Base-by-base conservation (phyloP, 2,797 vertebrate species). In the Eulemur rubriventer region DNA sequence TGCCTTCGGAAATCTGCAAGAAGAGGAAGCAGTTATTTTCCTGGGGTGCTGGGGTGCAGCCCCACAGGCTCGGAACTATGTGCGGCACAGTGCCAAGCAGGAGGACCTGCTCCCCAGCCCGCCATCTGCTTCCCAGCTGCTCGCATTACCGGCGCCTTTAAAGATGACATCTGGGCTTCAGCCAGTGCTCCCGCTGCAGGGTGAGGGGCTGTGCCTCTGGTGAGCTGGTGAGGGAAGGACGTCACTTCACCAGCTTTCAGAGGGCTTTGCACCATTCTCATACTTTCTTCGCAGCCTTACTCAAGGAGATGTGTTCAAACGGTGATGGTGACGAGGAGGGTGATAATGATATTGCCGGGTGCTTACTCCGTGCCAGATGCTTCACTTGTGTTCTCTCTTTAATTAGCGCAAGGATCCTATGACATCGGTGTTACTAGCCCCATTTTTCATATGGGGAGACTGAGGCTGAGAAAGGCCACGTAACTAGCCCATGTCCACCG, bases 341-440 rank as follows among this genome's bases (percentile, higher is more conserved):
- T 2, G 7, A 6, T 0, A 6, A 4, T 3, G 7, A 17, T 0
- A 2, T 9, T 1, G 4, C 52, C 0, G 0, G 5, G 17, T 3
- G 14, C 83, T 69, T 3, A 1, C 76, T 28, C 24, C 1, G 3
- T 6, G 67, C 43, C 0, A 4, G 24, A 4, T 0, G 26, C 30
- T 38, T 13, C 46, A 0, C 24, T 14, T 0, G n/a, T 1, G 0
- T 46, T 11, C 0, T 35, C 33, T 43, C 63, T 69, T 6, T 59
- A 5, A 28, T 30, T 11, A 14, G 13, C 16, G 18, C 33, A 2
- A 1, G 0, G 35, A 22, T 1, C 4, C 33, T 4, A 1, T 11
- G 7, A 11, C 65, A 20, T 0, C 8, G 46, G 18, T 8, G 4
- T n/a, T 14, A 10, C 67, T 12, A 1, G 9, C 78, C 6, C 46